Percentiles rank a stretch among this genome's conserved stretches.
Conservation (phyloP, 2,113 vertebrate genomes). For the Edolisoma coerulescens region DNA sequence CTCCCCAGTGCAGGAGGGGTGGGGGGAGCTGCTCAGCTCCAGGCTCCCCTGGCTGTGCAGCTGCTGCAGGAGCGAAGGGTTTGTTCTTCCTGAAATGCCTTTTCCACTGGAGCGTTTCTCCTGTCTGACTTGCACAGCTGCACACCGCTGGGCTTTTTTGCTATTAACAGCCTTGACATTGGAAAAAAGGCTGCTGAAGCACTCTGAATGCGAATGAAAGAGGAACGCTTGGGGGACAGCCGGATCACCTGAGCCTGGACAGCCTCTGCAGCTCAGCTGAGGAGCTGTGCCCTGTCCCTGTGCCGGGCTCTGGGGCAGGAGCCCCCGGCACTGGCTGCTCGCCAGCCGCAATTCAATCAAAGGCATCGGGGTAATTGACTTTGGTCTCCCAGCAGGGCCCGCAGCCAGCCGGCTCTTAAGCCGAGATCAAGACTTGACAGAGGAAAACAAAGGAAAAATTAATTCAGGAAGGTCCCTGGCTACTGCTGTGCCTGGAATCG, state of each 20-base stretch:
- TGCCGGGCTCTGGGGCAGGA: background rate
- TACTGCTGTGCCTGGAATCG: background rate
- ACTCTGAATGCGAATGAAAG: background rate
- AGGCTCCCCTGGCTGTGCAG: background rate
- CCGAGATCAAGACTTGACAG: background rate
- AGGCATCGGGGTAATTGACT: background rate
- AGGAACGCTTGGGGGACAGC: background rate
- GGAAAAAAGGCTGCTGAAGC: background rate
- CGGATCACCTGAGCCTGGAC: fast-evolving
- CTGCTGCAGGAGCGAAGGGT: background rate
- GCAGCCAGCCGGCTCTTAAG: background rate
- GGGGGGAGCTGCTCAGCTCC: background rate
- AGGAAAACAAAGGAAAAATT: conserved; percentile 18
- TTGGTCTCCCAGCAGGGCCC: background rate
- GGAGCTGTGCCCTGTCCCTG: background rate
- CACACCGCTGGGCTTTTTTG: background rate
- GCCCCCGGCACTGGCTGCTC: fast-evolving
- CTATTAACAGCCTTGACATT: background rate
- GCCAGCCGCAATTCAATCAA: background rate
- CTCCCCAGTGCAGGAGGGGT: background rate
- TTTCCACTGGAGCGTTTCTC: background rate
- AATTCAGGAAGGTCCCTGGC: background rate
- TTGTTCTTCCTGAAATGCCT: background rate
- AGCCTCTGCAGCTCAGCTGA: fast-evolving
- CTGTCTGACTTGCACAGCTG: background rate